Conservation (phyloP, 2,888 invertebrate genomes). For the Drosophila borborema region DNA sequence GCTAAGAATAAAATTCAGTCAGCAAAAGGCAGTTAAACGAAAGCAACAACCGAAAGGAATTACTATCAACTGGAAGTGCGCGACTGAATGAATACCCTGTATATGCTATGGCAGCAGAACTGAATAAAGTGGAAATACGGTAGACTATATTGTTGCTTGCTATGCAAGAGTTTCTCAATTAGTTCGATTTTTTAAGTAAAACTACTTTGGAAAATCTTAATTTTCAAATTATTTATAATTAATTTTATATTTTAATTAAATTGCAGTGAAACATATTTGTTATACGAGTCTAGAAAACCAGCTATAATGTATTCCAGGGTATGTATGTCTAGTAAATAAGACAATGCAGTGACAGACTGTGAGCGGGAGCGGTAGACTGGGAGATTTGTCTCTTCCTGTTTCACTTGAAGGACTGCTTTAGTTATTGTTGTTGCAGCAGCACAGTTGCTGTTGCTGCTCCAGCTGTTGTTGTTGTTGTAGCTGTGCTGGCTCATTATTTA, state of each 20-base stretch:
- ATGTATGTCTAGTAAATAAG: constrained; percentile 45
- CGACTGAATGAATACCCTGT: constrained; percentile 11
- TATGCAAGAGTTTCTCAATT: too few species aligned
- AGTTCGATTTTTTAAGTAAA: neutral
- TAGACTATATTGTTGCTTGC: too few species aligned
- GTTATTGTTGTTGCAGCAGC: constrained; percentile 16
- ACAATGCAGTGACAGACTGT: constrained; percentile 43
- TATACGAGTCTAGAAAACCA: neutral
- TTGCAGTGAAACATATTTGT: neutral
- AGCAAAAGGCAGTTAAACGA: constrained; percentile 28
- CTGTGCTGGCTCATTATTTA: constrained; percentile 71
- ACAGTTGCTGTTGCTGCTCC: constrained; percentile 2
- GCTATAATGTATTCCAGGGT: constrained; percentile 27
- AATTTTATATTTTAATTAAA: too few species aligned
- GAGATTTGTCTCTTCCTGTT: constrained; percentile 40
- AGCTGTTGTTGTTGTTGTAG: constrained; percentile 22
- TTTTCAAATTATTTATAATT: too few species aligned
- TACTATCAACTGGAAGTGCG: neutral
- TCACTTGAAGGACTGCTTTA: constrained; percentile 22
- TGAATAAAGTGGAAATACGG: neutral
- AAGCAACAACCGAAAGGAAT: constrained; percentile 3
- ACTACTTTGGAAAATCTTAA: neutral
- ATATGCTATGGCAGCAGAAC: neutral
- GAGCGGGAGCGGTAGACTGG: constrained; percentile 5
- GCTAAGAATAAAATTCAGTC: constrained; percentile 61